phyloP scores from a whole-genome alignment of 2,113 vertebrate species.

The Helogale parvula region DNA sequence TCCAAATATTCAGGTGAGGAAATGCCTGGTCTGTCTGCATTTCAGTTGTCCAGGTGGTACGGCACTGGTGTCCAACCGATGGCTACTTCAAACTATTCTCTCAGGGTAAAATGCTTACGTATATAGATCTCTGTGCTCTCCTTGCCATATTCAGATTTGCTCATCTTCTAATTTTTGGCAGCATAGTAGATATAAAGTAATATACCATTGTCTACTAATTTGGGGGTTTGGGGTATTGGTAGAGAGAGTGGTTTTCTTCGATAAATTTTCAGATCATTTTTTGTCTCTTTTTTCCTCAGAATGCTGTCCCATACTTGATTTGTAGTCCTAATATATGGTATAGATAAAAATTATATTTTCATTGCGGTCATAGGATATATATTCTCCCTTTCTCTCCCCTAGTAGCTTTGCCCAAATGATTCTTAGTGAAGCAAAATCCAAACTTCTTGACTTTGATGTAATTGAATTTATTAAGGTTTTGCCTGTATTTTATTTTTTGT shows the following conservation, averaged over 20 bases:
- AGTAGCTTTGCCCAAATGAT: too few relatives aligned
- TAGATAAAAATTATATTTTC: too few relatives aligned
- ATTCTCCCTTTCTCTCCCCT: background rate
- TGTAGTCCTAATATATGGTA: too few relatives aligned
- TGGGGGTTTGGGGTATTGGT: background rate
- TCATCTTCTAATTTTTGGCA: background rate
- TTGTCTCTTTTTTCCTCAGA: too few relatives aligned
- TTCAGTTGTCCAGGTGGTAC: background rate
- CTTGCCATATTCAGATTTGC: background rate
- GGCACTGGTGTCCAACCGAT: background rate
- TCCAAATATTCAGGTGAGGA: too few relatives aligned
- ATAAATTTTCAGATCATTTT: background rate
- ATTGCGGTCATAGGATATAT: too few relatives aligned
- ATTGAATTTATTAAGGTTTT: too few relatives aligned
- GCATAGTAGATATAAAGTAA: background rate
- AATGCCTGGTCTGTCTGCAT: background rate
- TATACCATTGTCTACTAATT: background rate
- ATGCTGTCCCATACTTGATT: too few relatives aligned
- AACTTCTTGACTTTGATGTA: too few relatives aligned
- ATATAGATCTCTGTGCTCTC: background rate
- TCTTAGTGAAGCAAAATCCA: too few relatives aligned
- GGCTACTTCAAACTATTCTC: background rate
- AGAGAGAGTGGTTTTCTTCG: background rate
- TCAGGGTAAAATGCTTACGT: background rate
- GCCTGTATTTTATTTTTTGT: too few relatives aligned